Conservation (phyloP, 2,888 invertebrate species). For the Neocrepidodera transversa region DNA sequence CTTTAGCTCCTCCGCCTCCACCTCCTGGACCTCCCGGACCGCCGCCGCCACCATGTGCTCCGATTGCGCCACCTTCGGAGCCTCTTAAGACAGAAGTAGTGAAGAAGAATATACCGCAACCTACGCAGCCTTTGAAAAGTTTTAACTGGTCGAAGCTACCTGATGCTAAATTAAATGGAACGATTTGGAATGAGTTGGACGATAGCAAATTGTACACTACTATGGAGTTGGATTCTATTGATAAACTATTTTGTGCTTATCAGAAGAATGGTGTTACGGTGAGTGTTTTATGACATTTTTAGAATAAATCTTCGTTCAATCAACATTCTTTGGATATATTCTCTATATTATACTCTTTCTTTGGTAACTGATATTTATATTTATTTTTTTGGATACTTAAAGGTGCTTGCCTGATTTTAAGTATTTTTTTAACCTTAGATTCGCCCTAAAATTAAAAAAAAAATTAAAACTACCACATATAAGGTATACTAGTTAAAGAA, state of each 20-base stretch:
- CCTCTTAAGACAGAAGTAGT: constrained; percentile 67
- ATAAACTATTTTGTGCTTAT: constrained; percentile 93
- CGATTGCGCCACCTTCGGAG: constrained; percentile 66
- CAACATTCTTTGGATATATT: too few species aligned
- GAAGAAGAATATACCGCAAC: constrained; percentile 91
- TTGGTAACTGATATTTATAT: not conserved
- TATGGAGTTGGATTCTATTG: constrained; percentile 90
- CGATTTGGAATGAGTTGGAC: constrained; percentile 94
- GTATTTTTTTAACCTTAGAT: too few species aligned
- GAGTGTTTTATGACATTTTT: constrained; percentile 49
- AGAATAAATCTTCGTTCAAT: too few species aligned
- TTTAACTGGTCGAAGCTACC: constrained; percentile 98
- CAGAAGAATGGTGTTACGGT: constrained; percentile 89
- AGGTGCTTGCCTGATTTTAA: too few species aligned
- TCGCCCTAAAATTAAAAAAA: too few species aligned
- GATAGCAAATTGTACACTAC: constrained; percentile 90
- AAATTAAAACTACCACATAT: too few species aligned
- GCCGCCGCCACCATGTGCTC: constrained; percentile 68
- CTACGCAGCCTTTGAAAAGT: constrained; percentile 91
- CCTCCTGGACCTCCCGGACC: constrained; percentile 66
- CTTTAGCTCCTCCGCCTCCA: constrained; percentile 63
- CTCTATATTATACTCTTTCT: too few species aligned
- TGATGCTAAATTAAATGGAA: constrained; percentile 88
- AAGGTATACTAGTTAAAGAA: too few species aligned
- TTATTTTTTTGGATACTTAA: not conserved